Evolutionary conservation across 2,797 vertebrate species (phyloP).

Genomic region (Eutrigla gurnardus): DNA sequence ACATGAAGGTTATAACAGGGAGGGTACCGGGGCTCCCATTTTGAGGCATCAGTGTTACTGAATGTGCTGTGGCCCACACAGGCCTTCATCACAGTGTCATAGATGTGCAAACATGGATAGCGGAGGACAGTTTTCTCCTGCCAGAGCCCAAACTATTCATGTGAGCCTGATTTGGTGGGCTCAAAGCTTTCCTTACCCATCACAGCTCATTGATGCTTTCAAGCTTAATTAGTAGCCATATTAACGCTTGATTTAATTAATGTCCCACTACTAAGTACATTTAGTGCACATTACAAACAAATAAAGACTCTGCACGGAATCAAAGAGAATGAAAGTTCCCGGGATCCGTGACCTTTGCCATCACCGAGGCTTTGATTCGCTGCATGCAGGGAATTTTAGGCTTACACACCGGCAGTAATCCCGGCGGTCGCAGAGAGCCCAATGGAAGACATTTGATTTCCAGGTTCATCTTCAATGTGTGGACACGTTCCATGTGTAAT

Average conservation of each 20-base stretch:
- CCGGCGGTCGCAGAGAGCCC: constrained; percentile 46
- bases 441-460: constrained; percentile 71
- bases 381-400: constrained; percentile 53
- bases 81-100: constrained; percentile 45
- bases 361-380: constrained; percentile 57
- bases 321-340: constrained; percentile 57
- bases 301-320: constrained; percentile 44
- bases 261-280: constrained; percentile 48
- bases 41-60: constrained; percentile 14
- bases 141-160: constrained; percentile 30
- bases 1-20: constrained; percentile 31
- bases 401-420: constrained; percentile 48
- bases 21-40: constrained; percentile 23
- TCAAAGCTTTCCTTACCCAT: constrained; percentile 54
- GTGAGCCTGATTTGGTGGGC: constrained; percentile 40
- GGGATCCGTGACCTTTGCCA: constrained; percentile 60
- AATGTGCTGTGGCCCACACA: constrained; percentile 26
- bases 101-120: constrained; percentile 48
- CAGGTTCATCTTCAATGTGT: constrained; percentile 67
- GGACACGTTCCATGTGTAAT: constrained; percentile 76
- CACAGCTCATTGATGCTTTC: constrained; percentile 53
- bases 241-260: constrained; percentile 66
- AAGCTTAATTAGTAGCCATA: constrained; percentile 66
- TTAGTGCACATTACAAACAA: constrained; percentile 49
- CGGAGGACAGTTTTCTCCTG: constrained; percentile 30